Conservation (phyloP, 1,140 invertebrate species). For the Meloidogyne hapla region DNA sequence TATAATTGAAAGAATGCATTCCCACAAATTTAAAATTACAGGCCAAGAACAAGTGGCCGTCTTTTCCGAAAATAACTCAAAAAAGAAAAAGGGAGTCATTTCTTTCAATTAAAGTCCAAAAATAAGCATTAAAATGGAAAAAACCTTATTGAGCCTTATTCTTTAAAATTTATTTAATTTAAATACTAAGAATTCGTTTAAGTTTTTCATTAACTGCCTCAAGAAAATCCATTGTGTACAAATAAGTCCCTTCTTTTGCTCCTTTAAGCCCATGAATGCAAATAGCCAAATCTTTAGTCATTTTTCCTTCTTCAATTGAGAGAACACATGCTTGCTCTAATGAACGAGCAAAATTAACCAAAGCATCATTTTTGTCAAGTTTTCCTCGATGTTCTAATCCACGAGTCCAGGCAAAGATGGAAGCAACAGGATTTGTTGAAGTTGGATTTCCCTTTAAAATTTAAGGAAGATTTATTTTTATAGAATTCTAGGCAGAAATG, state of each 20-base stretch:
- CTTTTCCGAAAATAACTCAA: no score
- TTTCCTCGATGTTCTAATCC: slow-evolving; percentile 88
- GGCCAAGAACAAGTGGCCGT: no score
- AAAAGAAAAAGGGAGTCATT: no score
- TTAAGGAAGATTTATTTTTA: background rate
- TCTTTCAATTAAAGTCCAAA: no score
- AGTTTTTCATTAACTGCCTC: slow-evolving; percentile 52
- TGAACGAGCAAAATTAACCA: slow-evolving; percentile 67
- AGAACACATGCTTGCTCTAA: slow-evolving; percentile 87
- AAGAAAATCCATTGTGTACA: slow-evolving; percentile 57
- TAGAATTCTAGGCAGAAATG: no score
- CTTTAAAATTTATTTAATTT: background rate
- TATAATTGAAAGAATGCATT: no score
- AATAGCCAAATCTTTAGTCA: slow-evolving; percentile 99
- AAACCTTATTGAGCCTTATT: background rate
- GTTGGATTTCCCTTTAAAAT: slow-evolving; percentile 55
- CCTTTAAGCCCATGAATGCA: slow-evolving; percentile 80
- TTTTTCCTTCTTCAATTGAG: slow-evolving; percentile 86
- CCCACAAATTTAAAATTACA: no score
- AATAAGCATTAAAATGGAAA: no score
- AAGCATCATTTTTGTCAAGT: slow-evolving; percentile 77
- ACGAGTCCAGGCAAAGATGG: slow-evolving; percentile 94
- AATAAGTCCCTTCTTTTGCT: slow-evolving; percentile 49
- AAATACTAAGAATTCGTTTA: slow-evolving; percentile 22
- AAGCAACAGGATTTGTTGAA: slow-evolving; percentile 71